These are phyloP conservation scores for Heliconius congener DNA, from an alignment of 1,140 invertebrate species.

Conservation along the genomic window DNA sequence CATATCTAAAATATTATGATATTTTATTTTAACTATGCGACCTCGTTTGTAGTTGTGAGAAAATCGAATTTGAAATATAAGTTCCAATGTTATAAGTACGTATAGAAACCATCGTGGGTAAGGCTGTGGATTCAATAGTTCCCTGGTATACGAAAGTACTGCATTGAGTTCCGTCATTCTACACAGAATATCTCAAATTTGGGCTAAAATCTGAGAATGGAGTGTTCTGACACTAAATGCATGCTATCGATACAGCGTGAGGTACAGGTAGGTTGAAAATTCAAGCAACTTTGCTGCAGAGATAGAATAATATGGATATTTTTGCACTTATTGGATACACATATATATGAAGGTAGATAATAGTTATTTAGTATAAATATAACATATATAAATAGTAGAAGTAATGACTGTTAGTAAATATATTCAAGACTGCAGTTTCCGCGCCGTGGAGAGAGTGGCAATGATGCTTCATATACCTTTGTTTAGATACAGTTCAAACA, in stretches of 20 bases:
- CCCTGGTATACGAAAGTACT: no score
- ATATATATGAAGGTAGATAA: not conserved
- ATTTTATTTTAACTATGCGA: not conserved
- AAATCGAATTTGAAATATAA: not conserved
- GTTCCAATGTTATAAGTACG: not conserved
- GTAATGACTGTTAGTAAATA: slow-evolving; percentile 10
- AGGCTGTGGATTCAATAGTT: no score
- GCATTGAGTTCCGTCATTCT: no score
- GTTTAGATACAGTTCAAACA: slow-evolving; percentile 59
- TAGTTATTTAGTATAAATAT: not conserved
- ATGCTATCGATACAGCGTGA: no score
- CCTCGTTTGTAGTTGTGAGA: not conserved
- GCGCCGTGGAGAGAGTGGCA: slow-evolving; percentile 50
- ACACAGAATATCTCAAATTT: no score
- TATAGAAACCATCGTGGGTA: no score
- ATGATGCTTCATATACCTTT: slow-evolving; percentile 50
- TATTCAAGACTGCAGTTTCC: slow-evolving; percentile 10
- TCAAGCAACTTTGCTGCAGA: no score
- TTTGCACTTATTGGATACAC: not conserved
- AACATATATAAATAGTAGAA: not conserved
- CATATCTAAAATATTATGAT: not conserved
- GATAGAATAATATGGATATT: no score
- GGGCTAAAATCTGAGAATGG: no score
- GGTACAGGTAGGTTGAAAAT: no score
- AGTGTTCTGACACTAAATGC: no score